Percentiles rank a stretch among this genome's conserved stretches.
phyloP scores from a whole-genome alignment of 2,797 vertebrate species.

The Calcarius lapponicus region DNA sequence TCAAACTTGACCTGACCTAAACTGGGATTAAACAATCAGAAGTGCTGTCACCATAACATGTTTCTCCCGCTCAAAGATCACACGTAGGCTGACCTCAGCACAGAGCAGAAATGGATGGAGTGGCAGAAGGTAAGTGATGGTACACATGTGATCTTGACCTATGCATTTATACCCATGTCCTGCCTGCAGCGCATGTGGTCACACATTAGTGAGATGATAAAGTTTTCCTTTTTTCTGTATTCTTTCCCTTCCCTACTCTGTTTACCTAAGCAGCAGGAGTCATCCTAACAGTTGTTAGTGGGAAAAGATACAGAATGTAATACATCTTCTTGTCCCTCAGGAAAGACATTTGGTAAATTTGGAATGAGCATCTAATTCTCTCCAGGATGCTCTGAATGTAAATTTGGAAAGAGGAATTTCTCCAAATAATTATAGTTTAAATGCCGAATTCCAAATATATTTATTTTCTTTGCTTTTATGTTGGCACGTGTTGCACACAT shows the following conservation, averaged over 20 bases:
- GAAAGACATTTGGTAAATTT: slow-evolving; percentile 13
- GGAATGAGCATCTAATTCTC: not conserved
- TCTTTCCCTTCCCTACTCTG: not conserved
- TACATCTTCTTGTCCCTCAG: not conserved
- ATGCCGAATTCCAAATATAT: not conserved
- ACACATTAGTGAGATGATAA: not conserved
- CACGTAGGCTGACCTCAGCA: not conserved
- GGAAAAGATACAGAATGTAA: not conserved
- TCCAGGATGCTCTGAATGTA: not conserved
- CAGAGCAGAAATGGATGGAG: not conserved
- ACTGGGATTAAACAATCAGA: not conserved
- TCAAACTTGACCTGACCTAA: not conserved
- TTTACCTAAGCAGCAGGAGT: slow-evolving; percentile 10
- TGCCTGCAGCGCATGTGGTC: not conserved
- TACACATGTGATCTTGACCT: not conserved
- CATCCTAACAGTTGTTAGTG: not conserved
- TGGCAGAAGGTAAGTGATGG: not conserved
- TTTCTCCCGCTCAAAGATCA: not conserved
- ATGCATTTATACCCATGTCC: not conserved
- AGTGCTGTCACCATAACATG: not conserved
- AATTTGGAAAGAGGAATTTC: slow-evolving; percentile 29
- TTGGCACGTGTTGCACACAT: not conserved
- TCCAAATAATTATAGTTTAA: slow-evolving; percentile 24
- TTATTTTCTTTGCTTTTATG: slow-evolving; percentile 31
- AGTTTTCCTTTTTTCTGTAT: not conserved